These are phyloP conservation scores for Loxodonta africana DNA, from an alignment of 2,113 vertebrate genomes.

Conservation along the genomic window DNA sequence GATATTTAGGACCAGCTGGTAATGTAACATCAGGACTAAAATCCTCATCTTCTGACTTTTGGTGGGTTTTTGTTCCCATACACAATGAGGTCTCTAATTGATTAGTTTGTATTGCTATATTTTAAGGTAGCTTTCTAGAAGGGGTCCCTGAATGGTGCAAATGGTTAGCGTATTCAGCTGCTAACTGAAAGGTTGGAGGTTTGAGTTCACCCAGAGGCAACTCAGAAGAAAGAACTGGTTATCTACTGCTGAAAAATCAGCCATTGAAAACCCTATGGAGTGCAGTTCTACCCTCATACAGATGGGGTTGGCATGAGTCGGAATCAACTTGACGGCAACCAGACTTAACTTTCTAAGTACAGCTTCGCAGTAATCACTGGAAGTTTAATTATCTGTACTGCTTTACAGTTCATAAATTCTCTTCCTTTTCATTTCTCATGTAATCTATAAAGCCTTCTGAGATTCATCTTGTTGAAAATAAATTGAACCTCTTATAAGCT, in stretches of 20 bases:
- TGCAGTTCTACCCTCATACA: not conserved
- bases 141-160: not conserved
- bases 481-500: not conserved
- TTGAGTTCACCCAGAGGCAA: not conserved
- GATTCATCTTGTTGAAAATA: slow-evolving; percentile 47
- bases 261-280: not conserved
- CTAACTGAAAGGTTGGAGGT: not conserved
- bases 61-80: not conserved
- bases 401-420: not conserved
- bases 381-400: not conserved
- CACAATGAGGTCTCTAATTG: not conserved
- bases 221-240: not conserved
- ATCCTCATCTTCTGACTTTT: not conserved
- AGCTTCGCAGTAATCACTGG: not conserved
- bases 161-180: not conserved
- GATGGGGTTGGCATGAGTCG: too few species aligned
- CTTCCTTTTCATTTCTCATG: not conserved
- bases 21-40: slow-evolving; percentile 17
- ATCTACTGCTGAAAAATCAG: not conserved
- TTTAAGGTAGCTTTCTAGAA: slow-evolving; percentile 15
- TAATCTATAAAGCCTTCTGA: slow-evolving; percentile 7
- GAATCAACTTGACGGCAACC: too few species aligned
- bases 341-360: not conserved
- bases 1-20: not conserved
- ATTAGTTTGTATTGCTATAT: not conserved